Base-by-base conservation (phyloP, 2,888 invertebrate species). In the Aricia artaxerxes region DNA sequence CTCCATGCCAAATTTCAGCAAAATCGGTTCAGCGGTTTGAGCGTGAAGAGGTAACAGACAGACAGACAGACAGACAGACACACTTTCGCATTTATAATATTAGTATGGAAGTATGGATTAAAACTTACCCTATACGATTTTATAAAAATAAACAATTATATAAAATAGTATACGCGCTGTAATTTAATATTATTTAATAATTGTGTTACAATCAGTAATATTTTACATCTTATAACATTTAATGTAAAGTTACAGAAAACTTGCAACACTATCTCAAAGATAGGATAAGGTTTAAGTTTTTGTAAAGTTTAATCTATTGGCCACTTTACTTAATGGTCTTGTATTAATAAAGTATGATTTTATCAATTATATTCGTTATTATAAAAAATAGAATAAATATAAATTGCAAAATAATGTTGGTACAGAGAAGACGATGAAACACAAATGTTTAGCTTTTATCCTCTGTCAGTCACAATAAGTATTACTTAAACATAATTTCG, bases 261-360 rank as follows among this genome's bases (percentile, higher is more conserved):
- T 57, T 57, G 9, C 16, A 24, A 78, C 75, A 78, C 69, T 75
- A 61, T 53, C 75, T 77, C 61, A 75, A 83, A 86, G 86, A 53
- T 35, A 76, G 57, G 13, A 76, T 57, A 76, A 16, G 76, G 53
- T 57, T 76, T 76, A 35, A 57, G 76, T 76, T 76, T 49, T 11
- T 35, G 53, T 76, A 76, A 76, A 57, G 76, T 53, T 35, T 31
- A 76, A 76, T 76, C 53, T 44, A 44, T 73, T 44, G n/a, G 44
- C 44, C 44, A 44, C 73, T 73, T 64, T 2, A 73, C 73, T 73
- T 4, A 73, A 44, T 44, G 44, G 44, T 69, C 16, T 35, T 35
- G 11, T 64, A 61, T 64, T 73, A 73, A 73, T 44, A 44, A 44
- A 44, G 49, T 73, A 73, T 73, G 44, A 73, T 73, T 38, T 73